Evolutionary conservation across 1,140 invertebrate species (phyloP).

Genomic region (Drosophila hydei): DNA sequence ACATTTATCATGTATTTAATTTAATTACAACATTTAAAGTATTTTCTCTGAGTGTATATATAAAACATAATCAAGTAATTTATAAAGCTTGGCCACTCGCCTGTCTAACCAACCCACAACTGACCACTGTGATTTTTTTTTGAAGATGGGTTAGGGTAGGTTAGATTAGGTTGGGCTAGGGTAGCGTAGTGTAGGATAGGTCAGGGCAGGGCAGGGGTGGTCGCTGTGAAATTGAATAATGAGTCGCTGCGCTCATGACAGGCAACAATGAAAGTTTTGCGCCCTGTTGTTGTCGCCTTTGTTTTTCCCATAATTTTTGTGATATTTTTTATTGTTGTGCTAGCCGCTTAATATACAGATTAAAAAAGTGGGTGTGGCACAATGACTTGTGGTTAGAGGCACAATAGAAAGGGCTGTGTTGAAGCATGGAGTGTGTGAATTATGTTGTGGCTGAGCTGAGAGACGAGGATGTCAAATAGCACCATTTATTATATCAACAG

Average conservation of each 20-base stretch:
- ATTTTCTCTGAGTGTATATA: conserved; percentile 21
- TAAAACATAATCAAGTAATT: conserved; percentile 76
- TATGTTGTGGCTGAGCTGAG: not conserved
- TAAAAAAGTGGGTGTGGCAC: conserved; percentile 31
- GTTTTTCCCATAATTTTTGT: conserved; percentile 36
- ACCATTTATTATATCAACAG: conserved; percentile 8
- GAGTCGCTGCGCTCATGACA: conserved; percentile 62
- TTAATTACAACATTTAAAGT: not conserved
- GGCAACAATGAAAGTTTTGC: conserved; percentile 73
- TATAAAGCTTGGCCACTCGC: conserved; percentile 49
- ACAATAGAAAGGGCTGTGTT: not conserved
- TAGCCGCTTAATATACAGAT: conserved; percentile 32
- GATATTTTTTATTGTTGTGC: conserved; percentile 45
- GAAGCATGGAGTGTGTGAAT: not conserved
- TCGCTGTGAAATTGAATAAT: conserved; percentile 79
- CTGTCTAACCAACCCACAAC: conserved; percentile 7
- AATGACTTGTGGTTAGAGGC: conserved; percentile 24
- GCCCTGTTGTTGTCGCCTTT: conserved; percentile 61
- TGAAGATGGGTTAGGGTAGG: not conserved
- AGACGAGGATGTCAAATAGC: not conserved
- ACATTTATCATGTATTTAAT: not conserved
- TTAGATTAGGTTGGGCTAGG: not conserved
- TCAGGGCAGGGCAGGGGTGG: conserved; percentile 8
- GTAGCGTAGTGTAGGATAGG: not conserved
- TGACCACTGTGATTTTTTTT: conserved; percentile 72